phyloP scores from a whole-genome alignment of 2,113 vertebrate species.

The Atlantisia rogersi region DNA sequence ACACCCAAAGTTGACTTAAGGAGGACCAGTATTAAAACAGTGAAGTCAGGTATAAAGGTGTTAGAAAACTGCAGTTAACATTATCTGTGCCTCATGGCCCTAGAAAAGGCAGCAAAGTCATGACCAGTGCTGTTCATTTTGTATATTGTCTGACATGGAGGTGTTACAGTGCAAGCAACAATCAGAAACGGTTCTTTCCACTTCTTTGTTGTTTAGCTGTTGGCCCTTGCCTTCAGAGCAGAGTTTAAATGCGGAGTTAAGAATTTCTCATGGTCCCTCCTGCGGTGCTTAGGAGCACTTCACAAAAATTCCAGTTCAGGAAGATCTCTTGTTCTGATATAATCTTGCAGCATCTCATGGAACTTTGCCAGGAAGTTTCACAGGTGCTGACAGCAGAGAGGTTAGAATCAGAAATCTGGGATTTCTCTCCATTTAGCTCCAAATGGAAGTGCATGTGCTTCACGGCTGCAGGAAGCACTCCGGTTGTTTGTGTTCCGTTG shows the following conservation, averaged over 20 bases:
- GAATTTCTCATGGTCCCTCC: not conserved
- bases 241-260: not conserved
- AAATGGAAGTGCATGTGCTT: not conserved
- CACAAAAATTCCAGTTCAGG: not conserved
- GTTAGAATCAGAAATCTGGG: not conserved
- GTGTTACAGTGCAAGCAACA: not conserved
- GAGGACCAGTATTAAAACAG: not conserved
- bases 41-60: not conserved
- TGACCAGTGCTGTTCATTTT: not conserved
- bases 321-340: not conserved
- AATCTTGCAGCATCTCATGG: not conserved
- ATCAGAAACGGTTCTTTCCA: not conserved
- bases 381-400: not conserved
- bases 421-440: not conserved
- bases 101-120: not conserved
- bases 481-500: not conserved
- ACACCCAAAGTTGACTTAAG: constrained; percentile 5
- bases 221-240: not conserved
- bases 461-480: not conserved
- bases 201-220: not conserved
- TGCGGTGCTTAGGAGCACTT: not conserved
- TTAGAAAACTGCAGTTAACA: not conserved
- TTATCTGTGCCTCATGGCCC: not conserved
- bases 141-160: not conserved
- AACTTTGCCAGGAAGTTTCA: constrained; percentile 13